A percentile compares a stretch with the other conserved stretches of the same genome.
Evolutionary conservation across 2,797 vertebrate genomes (phyloP).

Genomic region (Acanthornis magna): DNA sequence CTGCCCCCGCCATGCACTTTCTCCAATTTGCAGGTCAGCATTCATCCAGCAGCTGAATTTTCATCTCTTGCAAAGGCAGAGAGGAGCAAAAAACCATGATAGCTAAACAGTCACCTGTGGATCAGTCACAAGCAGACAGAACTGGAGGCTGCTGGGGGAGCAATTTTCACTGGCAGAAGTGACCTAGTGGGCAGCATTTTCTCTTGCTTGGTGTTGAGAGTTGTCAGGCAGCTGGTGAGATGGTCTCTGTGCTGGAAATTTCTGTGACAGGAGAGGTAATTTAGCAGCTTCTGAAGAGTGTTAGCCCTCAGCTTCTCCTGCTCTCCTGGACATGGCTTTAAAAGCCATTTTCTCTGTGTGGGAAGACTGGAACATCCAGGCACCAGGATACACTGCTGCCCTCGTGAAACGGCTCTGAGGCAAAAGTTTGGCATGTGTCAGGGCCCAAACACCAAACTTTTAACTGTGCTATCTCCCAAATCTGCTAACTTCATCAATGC

Average conservation of each 20-base stretch:
- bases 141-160: background rate
- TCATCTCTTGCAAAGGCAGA: background rate
- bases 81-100: background rate
- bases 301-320: background rate
- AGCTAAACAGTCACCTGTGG: background rate
- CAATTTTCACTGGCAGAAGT: background rate
- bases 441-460: background rate
- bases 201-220: background rate
- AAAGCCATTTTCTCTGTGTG: background rate
- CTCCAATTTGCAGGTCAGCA: background rate
- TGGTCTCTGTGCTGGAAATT: background rate
- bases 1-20: no score
- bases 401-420: background rate
- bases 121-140: background rate
- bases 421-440: background rate
- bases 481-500: background rate
- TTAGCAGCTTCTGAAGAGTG: background rate
- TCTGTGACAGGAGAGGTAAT: background rate
- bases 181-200: background rate
- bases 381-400: rapidly evolving
- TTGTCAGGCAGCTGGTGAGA: background rate
- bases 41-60: background rate
- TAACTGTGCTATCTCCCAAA: background rate
- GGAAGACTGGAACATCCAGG: background rate
- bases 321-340: background rate